A percentile compares a stretch with the other conserved stretches of the same genome.
Conservation (phyloP, 2,888 invertebrate genomes). For the Rhabditophanes sp. region DNA sequence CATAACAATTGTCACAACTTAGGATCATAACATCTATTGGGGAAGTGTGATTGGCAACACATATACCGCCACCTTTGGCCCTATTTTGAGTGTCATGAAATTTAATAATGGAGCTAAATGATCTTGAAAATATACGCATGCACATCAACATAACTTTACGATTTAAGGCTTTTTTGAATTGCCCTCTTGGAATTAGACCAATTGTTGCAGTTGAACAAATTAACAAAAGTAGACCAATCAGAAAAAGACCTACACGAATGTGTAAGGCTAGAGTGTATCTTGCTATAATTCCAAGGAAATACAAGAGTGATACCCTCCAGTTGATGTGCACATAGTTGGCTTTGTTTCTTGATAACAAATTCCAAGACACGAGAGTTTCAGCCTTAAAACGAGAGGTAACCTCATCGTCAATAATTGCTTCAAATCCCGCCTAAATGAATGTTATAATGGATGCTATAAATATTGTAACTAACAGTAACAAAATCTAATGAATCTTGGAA, state of each 20-base stretch:
- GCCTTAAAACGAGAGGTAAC: constrained; percentile 92
- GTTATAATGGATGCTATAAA: too few species aligned
- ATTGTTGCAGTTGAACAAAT: constrained; percentile 55
- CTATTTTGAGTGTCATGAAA: constrained; percentile 47
- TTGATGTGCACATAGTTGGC: too few species aligned
- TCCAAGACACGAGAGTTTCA: constrained; percentile 66
- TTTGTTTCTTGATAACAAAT: constrained; percentile 17
- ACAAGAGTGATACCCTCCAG: too few species aligned
- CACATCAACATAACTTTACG: constrained; percentile 55
- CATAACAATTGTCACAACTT: constrained; percentile 69
- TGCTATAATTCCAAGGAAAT: too few species aligned
- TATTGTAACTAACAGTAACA: too few species aligned
- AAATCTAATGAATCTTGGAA: too few species aligned
- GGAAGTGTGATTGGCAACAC: constrained; percentile 90
- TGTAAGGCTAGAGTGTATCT: constrained; percentile 83
- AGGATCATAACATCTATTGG: constrained; percentile 75
- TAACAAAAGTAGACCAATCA: constrained; percentile 52
- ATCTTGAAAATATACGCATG: constrained; percentile 62
- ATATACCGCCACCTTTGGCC: constrained; percentile 51
- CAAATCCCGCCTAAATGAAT: too few species aligned
- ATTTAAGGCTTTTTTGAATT: constrained; percentile 17
- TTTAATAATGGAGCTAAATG: constrained; percentile 55
- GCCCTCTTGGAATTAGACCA: constrained; percentile 56
- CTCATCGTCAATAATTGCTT: constrained; percentile 93
- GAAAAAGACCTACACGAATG: constrained; percentile 49